Percentiles rank a stretch among this genome's conserved stretches.
These are phyloP conservation scores for Orthosia gracilis DNA, from an alignment of 2,888 invertebrate genomes.

Conservation along the genomic window DNA sequence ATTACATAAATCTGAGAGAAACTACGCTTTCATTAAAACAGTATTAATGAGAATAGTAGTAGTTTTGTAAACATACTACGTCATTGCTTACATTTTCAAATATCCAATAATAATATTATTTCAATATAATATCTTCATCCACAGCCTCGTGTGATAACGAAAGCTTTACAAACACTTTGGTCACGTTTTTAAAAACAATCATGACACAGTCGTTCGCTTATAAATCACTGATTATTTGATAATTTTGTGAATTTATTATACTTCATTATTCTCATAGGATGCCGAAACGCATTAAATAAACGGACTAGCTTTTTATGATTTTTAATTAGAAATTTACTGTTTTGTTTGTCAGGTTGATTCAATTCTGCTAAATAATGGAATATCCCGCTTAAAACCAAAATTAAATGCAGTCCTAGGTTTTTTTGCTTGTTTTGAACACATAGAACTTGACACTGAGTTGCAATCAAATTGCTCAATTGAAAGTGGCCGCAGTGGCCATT, in stretches of 20 bases:
- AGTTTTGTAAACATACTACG: background rate
- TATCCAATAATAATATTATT: background rate
- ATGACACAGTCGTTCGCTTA: background rate
- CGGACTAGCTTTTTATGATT: background rate
- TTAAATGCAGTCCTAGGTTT: no score
- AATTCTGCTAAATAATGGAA: no score
- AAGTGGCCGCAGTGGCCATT: background rate
- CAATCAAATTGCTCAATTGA: background rate
- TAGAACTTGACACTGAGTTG: no score
- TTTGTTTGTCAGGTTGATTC: background rate
- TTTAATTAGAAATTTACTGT: background rate
- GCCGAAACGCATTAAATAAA: background rate
- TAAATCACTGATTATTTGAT: constrained; percentile 14
- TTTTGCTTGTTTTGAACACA: no score
- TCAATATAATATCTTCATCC: background rate
- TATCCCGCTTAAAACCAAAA: no score
- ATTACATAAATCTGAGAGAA: background rate
- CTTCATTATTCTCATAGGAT: background rate
- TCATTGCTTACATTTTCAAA: background rate
- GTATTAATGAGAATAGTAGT: background rate
- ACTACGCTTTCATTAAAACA: background rate
- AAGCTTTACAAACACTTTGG: background rate
- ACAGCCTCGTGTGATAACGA: background rate
- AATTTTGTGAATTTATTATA: background rate
- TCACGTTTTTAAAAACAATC: constrained; percentile 23